Evolutionary conservation across 2,888 invertebrate species (phyloP).

Genomic region (Drosophila buzzatii): DNA sequence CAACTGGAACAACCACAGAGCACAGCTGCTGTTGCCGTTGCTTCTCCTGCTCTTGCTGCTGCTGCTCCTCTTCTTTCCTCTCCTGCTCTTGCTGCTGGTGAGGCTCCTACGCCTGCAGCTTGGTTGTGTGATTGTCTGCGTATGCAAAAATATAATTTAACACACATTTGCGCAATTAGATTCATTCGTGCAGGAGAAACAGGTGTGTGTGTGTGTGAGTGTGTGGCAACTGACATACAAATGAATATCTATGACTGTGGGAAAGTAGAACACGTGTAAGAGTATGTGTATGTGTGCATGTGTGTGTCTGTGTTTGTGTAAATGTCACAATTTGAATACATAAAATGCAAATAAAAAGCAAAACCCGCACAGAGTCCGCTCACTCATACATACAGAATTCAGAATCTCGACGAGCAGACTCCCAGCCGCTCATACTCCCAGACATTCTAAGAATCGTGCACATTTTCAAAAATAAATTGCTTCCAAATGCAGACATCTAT

Average conservation of each 20-base stretch:
- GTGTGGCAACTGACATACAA: slow-evolving; percentile 63
- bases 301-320: slow-evolving; percentile 56
- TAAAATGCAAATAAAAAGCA: slow-evolving; percentile 72
- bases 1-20: slow-evolving; percentile 53
- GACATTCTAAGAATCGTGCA: slow-evolving; percentile 35
- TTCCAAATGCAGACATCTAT: slow-evolving; percentile 76
- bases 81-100: no score
- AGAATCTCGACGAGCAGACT: slow-evolving; percentile 24
- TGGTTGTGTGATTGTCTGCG: slow-evolving; percentile 62
- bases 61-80: background rate
- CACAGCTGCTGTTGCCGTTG: slow-evolving; percentile 46
- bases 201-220: slow-evolving; percentile 11
- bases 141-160: slow-evolving; percentile 81
- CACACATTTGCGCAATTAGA: slow-evolving; percentile 81
- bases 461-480: slow-evolving; percentile 67
- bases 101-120: slow-evolving; percentile 33
- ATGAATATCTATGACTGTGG: slow-evolving; percentile 74
- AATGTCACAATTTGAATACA: slow-evolving; percentile 79
- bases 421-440: slow-evolving; percentile 22
- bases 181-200: slow-evolving; percentile 71
- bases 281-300: slow-evolving; percentile 13
- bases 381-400: slow-evolving; percentile 4
- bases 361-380: slow-evolving; percentile 30
- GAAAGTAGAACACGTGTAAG: slow-evolving; percentile 55
- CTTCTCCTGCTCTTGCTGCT: background rate